Conservation (phyloP, 1,140 invertebrate species). For the Diabrotica undecimpunctata region DNA sequence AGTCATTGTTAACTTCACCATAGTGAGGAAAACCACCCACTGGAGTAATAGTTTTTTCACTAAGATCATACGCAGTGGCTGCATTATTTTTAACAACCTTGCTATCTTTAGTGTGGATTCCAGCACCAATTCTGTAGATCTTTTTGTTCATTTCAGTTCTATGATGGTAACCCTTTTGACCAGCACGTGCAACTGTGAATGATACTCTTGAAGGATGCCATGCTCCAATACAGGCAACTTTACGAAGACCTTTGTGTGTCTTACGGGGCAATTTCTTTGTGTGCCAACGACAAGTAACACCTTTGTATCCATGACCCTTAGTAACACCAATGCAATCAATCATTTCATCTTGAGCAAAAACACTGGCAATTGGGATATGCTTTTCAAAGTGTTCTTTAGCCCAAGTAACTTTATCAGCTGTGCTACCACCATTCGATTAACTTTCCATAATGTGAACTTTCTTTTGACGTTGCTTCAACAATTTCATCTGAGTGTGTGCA, state of each 20-base stretch:
- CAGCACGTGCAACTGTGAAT: constrained; percentile 97
- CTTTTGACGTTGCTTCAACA: constrained; percentile 97
- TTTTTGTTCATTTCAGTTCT: constrained; percentile 99
- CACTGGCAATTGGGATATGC: constrained; percentile 79
- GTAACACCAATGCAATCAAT: constrained; percentile 69
- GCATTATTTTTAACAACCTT: constrained; percentile 94
- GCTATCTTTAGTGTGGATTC: constrained; percentile 66
- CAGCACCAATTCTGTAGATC: constrained; percentile 93
- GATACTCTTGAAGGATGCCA: constrained; percentile 99
- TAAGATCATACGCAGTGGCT: constrained; percentile 96
- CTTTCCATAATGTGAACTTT: constrained; percentile 99
- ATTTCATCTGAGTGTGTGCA: constrained; percentile 98
- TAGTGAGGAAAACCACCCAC: constrained; percentile 99
- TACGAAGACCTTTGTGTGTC: constrained; percentile 99
- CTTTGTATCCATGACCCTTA: constrained; percentile 48
- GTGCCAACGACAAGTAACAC: constrained; percentile 99
- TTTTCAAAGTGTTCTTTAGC: constrained; percentile 95
- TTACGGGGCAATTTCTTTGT: constrained; percentile 99
- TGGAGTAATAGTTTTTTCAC: constrained; percentile 97
- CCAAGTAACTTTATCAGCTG: constrained; percentile 96
- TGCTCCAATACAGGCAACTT: constrained; percentile 99
- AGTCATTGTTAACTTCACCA: constrained; percentile 99
- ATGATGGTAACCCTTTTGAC: constrained; percentile 99
- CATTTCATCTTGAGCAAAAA: constrained; percentile 98
- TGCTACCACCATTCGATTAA: constrained; percentile 95